phyloP scores from a whole-genome alignment of 2,888 invertebrate species.

The Agrochola circellaris region DNA sequence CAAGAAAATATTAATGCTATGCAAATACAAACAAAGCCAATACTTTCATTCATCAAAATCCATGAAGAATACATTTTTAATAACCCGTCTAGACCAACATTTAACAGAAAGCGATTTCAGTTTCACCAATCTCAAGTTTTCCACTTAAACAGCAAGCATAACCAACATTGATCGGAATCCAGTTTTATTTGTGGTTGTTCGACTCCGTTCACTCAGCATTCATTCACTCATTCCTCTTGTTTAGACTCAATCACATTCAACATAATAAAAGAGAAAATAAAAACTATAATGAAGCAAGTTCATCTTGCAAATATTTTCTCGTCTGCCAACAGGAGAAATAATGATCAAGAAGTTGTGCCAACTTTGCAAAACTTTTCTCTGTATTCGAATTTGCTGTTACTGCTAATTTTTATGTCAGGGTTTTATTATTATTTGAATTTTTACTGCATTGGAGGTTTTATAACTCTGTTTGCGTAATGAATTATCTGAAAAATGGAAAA shows the following conservation, averaged over 20 bases:
- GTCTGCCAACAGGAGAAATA: constrained; percentile 77
- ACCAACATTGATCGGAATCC: constrained; percentile 80
- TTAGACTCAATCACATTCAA: constrained; percentile 86
- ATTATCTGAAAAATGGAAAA: constrained; percentile 25
- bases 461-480: constrained; percentile 34
- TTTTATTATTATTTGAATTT: constrained; percentile 67
- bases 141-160: constrained; percentile 74
- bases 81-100: constrained; percentile 88
- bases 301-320: constrained; percentile 85
- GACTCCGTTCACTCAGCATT: constrained; percentile 73
- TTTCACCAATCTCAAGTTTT: constrained; percentile 83
- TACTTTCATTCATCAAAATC: constrained; percentile 77
- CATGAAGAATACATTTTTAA: constrained; percentile 85
- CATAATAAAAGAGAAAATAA: constrained; percentile 85
- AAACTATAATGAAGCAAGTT: constrained; percentile 85
- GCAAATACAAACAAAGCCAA: constrained; percentile 54
- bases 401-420: constrained; percentile 73
- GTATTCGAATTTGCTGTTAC: constrained; percentile 67
- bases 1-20: constrained; percentile 30
- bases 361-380: constrained; percentile 68
- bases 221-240: constrained; percentile 83
- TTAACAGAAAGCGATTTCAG: constrained; percentile 79
- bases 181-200: constrained; percentile 82
- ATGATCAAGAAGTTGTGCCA: constrained; percentile 73
- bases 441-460: constrained; percentile 48